Base-by-base conservation (phyloP, 2,888 invertebrate species). In the Ligdia adustata region DNA sequence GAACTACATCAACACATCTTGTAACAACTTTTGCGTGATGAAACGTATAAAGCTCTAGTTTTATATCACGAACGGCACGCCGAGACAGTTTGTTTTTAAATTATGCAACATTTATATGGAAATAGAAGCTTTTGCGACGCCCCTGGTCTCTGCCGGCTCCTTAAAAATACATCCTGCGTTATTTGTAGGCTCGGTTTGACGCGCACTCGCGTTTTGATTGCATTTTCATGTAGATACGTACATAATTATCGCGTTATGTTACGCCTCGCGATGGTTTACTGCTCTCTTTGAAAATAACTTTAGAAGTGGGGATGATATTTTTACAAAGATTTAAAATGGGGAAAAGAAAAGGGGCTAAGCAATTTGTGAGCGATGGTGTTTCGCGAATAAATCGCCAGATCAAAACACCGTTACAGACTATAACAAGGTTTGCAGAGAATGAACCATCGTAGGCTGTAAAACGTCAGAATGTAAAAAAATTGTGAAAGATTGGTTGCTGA, bases 71-170 rank as follows among this genome's bases (percentile, higher is more conserved):
- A 70, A 52, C 62, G 62, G 65, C 63, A 69, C 72, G 75, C 72
- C 64, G 64, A 68, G 68, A 74, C 64, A 66, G 69, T 73, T 71
- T 47, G 67, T 70, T 69, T 79, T 75, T 86, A 89, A 89, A 88
- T 86, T 87, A 87, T 88, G 81, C 87, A 87, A 80, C 88, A 89
- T 89, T 90, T 88, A 78, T 82, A 90, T 90, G 89, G 85, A 81
- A 89, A 90, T 88, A 78, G 64, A 69, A 65, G 61, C 16, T 15
- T 16, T n/a, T 22, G 6, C 64, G 79, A 67, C 79, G 72, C 79
- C 82, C 72, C 68, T 62, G 69, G 42, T 38, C 48, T 70, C 70
- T 60, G 64, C 63, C 66, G 70, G 68, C 79, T 79, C 64, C 75
- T 84, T 83, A 84, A 84, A 87, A 85, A 82, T 81, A 86, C 82